phyloP scores from a whole-genome alignment of 1,140 invertebrate species.

The Pomacea maculata region DNA sequence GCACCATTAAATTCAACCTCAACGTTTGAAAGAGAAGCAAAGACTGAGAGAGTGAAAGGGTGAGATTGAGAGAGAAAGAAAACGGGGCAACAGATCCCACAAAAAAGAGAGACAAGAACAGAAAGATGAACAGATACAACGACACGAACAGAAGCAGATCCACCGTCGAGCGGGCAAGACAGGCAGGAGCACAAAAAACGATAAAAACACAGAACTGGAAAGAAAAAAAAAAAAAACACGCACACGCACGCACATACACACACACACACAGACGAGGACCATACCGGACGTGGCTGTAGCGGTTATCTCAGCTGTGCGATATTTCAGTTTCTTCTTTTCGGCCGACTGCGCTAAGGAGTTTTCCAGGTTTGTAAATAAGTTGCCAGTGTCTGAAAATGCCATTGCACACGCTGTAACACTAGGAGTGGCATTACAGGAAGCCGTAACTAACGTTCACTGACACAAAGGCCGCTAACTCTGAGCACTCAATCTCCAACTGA shows the following conservation, averaged over 20 bases:
- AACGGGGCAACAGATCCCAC: too few relatives aligned
- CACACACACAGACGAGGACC: background rate
- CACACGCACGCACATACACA: background rate
- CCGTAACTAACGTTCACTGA: too few relatives aligned
- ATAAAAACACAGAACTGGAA: background rate
- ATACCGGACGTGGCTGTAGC: slow-evolving; percentile 16
- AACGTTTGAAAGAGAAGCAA: too few relatives aligned
- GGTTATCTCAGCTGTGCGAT: slow-evolving; percentile 4
- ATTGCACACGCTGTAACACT: too few relatives aligned
- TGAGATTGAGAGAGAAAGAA: too few relatives aligned
- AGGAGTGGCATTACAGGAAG: too few relatives aligned
- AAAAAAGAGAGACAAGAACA: too few relatives aligned
- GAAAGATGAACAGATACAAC: background rate
- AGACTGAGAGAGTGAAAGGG: too few relatives aligned
- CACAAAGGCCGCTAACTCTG: too few relatives aligned
- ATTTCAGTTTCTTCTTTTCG: slow-evolving; percentile 13
- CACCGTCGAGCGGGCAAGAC: background rate
- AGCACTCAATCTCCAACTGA: background rate
- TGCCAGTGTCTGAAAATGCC: slow-evolving; percentile 25
- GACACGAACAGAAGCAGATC: background rate
- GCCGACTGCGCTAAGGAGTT: slow-evolving; percentile 16
- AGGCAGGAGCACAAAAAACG: background rate
- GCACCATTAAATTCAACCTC: too few relatives aligned
- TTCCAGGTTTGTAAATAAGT: slow-evolving; percentile 33
- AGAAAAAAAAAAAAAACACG: background rate